These are phyloP conservation scores for Vespertilio murinus DNA, from an alignment of 2,797 vertebrate species.

Conservation along the genomic window DNA sequence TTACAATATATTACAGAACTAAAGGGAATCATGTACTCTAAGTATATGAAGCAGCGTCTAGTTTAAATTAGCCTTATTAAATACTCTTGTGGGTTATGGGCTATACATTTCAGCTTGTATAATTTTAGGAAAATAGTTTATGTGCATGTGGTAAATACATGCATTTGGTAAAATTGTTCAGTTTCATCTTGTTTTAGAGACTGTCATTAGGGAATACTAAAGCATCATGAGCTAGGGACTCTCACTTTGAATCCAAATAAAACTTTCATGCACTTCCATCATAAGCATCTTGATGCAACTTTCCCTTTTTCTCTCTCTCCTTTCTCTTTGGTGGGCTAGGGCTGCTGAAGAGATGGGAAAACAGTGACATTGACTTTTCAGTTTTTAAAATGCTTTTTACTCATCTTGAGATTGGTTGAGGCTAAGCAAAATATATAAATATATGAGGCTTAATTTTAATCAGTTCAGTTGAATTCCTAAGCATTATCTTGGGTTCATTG, in stretches of 20 bases:
- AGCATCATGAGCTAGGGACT: background rate
- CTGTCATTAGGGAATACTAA: background rate
- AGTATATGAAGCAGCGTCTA: conserved; percentile 71
- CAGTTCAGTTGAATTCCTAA: background rate
- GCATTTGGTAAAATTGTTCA: background rate
- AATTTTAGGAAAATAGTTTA: background rate
- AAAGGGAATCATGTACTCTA: conserved; percentile 70
- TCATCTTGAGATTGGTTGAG: background rate
- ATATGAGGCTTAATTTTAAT: background rate
- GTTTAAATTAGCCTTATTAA: conserved; percentile 77
- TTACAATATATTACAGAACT: conserved; percentile 70
- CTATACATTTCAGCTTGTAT: background rate
- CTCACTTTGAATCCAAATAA: background rate
- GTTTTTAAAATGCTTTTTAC: background rate
- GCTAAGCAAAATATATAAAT: background rate
- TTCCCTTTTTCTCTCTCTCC: background rate
- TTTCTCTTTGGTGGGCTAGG: background rate
- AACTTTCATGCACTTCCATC: background rate
- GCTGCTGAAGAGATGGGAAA: background rate
- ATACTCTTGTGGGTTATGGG: conserved; percentile 64
- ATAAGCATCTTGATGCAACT: background rate
- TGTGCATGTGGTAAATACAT: background rate
- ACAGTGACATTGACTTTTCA: background rate
- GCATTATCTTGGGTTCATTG: background rate
- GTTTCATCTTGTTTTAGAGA: background rate